Percentiles rank a stretch among this genome's conserved stretches.
Conservation (phyloP, 1,140 invertebrate species). For the Ruditapes philippinarum region DNA sequence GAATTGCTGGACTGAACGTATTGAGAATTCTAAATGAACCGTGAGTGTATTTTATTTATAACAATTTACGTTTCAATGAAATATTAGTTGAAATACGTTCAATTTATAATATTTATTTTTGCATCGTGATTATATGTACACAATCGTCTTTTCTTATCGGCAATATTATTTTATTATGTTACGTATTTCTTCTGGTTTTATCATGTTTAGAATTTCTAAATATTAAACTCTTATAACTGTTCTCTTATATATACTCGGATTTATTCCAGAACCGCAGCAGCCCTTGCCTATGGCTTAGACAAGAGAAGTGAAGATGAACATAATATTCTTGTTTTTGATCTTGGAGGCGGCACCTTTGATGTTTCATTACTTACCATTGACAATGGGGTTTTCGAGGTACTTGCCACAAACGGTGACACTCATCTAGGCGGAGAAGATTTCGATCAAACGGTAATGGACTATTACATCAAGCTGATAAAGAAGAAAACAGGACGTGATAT, state of each 20-base stretch:
- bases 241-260: background rate
- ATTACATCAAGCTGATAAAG: conserved; percentile 99
- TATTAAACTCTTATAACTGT: no score
- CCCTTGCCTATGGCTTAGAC: conserved; percentile 99
- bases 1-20: conserved; percentile 95
- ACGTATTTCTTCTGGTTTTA: no score
- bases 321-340: conserved; percentile 99
- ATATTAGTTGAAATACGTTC: no score
- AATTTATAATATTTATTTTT: no score
- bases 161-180: no score
- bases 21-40: conserved; percentile 99
- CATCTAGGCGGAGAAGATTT: conserved; percentile 99
- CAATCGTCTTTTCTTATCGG: no score
- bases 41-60: no score
- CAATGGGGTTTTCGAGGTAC: conserved; percentile 95
- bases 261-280: conserved; percentile 94
- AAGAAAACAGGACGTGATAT: conserved; percentile 99
- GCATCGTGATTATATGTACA: no score
- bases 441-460: conserved; percentile 99
- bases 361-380: conserved; percentile 99
- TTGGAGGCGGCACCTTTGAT: conserved; percentile 99
- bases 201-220: no score
- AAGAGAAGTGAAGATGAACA: conserved; percentile 98
- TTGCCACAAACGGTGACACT: conserved; percentile 99
- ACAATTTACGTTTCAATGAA: no score